Percentiles rank a stretch among this genome's conserved stretches.
phyloP scores from a whole-genome alignment of 1,140 invertebrate genomes.

The Metaphire vulgaris region DNA sequence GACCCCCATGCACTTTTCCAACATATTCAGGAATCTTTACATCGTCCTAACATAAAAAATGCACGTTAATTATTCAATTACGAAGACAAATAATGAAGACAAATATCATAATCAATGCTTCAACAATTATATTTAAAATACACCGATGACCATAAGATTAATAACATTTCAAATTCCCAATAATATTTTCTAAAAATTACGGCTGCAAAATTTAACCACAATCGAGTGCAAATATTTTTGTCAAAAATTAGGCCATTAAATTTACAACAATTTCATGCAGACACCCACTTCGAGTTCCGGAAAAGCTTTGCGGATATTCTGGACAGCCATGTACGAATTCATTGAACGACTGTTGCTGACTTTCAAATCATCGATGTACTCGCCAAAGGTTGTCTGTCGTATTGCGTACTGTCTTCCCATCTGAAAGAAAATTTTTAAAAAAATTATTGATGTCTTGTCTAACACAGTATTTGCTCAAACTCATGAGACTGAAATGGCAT shows the following conservation, averaged over 20 bases:
- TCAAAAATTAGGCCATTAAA: too few species aligned
- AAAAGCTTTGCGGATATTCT: constrained; percentile 35
- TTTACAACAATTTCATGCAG: too few species aligned
- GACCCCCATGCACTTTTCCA: constrained; percentile 35
- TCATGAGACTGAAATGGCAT: too few species aligned
- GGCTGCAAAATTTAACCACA: too few species aligned
- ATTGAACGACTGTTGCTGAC: constrained; percentile 27
- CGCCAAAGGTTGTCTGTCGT: constrained; percentile 30
- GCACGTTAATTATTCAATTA: background rate
- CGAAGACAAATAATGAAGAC: constrained; percentile 11
- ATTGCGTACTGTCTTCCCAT: constrained; percentile 32
- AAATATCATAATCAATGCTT: background rate
- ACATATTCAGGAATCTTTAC: constrained; percentile 33
- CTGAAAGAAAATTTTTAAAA: constrained; percentile 22
- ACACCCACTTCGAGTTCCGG: constrained; percentile 29
- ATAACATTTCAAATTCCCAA: constrained; percentile 7
- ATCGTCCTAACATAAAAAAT: constrained; percentile 30
- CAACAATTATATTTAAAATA: background rate
- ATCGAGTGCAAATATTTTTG: too few species aligned
- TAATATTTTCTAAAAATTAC: too few species aligned
- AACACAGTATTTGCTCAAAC: background rate
- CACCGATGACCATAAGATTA: background rate
- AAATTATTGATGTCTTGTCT: background rate
- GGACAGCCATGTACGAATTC: constrained; percentile 36
- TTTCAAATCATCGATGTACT: constrained; percentile 32